A percentile compares a stretch with the other conserved stretches of the same genome.
These are phyloP conservation scores for Hydrotaea cyrtoneurina DNA, from an alignment of 2,888 invertebrate genomes.

Conservation along the genomic window DNA sequence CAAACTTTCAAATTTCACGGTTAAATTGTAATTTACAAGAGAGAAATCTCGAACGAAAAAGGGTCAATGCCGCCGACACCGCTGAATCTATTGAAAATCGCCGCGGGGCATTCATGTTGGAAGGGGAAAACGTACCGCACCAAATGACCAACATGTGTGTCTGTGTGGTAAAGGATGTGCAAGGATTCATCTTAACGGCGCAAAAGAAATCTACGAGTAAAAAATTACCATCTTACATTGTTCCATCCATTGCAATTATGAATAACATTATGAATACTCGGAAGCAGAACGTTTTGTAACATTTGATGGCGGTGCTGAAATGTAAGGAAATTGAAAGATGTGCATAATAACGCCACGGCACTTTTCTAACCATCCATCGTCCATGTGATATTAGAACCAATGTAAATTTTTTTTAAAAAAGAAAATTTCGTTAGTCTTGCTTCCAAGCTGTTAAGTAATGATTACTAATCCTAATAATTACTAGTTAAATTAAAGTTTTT, in stretches of 20 bases:
- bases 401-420: no score
- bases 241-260: not conserved
- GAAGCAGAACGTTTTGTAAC: no score
- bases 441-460: no score
- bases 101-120: conserved; percentile 47
- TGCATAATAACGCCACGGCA: no score
- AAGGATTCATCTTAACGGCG: not conserved
- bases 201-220: not conserved
- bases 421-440: no score
- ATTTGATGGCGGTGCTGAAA: no score
- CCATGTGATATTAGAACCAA: no score
- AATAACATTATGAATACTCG: not conserved
- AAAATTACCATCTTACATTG: not conserved
- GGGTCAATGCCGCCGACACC: conserved; percentile 36
- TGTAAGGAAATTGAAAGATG: no score
- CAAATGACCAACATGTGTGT: conserved; percentile 52
- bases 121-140: conserved; percentile 13
- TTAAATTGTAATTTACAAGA: conserved; percentile 52
- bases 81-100: conserved; percentile 37
- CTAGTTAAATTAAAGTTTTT: no score
- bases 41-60: conserved; percentile 17
- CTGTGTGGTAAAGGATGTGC: not conserved
- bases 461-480: no score
- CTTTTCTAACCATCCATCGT: no score
- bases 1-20: conserved; percentile 58